Conservation (phyloP, 1,140 invertebrate genomes). For the Heliconius hermathena region DNA sequence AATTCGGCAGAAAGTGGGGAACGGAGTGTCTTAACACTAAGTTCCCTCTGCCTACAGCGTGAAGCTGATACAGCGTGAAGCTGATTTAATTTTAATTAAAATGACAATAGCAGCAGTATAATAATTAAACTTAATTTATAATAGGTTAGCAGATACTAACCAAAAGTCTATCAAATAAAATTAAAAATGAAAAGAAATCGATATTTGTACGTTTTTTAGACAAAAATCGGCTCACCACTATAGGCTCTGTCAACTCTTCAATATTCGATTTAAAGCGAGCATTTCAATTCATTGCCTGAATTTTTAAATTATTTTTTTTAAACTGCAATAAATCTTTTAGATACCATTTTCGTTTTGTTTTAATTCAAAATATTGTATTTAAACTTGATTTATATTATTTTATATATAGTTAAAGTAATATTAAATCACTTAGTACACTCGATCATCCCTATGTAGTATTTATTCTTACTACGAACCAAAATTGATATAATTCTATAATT, state of each 20-base stretch:
- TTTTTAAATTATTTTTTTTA: background rate
- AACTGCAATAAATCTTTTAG: background rate
- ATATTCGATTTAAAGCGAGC: conserved; percentile 39
- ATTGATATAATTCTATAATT: too few species aligned
- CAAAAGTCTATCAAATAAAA: background rate
- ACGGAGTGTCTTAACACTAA: too few species aligned
- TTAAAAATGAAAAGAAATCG: background rate
- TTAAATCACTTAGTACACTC: too few species aligned
- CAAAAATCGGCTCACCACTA: background rate
- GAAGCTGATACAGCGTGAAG: too few species aligned
- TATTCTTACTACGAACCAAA: too few species aligned
- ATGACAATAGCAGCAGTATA: too few species aligned
- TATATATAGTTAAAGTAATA: background rate
- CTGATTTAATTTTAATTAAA: too few species aligned
- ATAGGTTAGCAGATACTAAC: background rate
- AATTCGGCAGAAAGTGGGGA: too few species aligned
- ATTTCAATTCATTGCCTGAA: conserved; percentile 9
- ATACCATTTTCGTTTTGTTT: background rate
- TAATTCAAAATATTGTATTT: background rate
- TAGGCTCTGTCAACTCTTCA: conserved; percentile 25
- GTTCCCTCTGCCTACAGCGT: too few species aligned
- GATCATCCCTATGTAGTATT: too few species aligned
- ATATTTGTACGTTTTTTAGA: conserved; percentile 1
- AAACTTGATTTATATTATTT: background rate
- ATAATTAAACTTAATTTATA: background rate